phyloP scores from a whole-genome alignment of 2,797 vertebrate species.

The Aulostomus chinensis region DNA sequence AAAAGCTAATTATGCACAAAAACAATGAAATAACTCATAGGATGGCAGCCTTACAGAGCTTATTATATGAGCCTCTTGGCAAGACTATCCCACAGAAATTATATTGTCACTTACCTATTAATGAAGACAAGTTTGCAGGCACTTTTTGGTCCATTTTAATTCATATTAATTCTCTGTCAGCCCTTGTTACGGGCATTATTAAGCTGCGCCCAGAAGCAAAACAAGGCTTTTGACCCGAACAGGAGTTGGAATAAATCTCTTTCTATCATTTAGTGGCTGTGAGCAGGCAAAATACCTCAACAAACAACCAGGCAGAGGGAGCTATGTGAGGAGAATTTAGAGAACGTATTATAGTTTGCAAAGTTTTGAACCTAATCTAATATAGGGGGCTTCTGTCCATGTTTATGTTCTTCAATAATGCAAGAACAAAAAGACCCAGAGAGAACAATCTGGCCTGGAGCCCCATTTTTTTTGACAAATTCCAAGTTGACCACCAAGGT shows the following conservation, averaged over 20 bases:
- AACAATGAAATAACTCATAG: conserved; percentile 66
- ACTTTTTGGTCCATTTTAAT: conserved; percentile 76
- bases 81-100: conserved; percentile 57
- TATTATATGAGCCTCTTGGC: conserved; percentile 50
- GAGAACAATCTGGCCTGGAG: too few species aligned
- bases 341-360: conserved; percentile 2
- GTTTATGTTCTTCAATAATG: too few species aligned
- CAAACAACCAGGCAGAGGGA: conserved; percentile 53
- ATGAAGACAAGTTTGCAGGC: conserved; percentile 78
- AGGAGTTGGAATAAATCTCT: conserved; percentile 65
- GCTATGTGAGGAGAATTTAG: conserved; percentile 47
- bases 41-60: conserved; percentile 33
- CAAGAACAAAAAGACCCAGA: too few species aligned
- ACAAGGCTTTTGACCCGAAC: conserved; percentile 68
- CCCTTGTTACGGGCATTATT: conserved; percentile 72
- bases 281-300: conserved; percentile 45
- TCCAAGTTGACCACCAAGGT: too few species aligned
- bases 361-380: conserved; percentile 11
- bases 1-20: conserved; percentile 70
- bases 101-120: conserved; percentile 77
- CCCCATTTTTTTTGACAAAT: too few species aligned
- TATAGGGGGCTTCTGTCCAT: too few species aligned
- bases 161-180: conserved; percentile 80
- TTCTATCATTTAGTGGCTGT: conserved; percentile 51
- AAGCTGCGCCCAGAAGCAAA: conserved; percentile 71